Percentiles rank a stretch among this genome's conserved stretches.
These are phyloP conservation scores for Propsilocerus akamusi DNA, from an alignment of 1,140 invertebrate genomes.

Conservation along the genomic window DNA sequence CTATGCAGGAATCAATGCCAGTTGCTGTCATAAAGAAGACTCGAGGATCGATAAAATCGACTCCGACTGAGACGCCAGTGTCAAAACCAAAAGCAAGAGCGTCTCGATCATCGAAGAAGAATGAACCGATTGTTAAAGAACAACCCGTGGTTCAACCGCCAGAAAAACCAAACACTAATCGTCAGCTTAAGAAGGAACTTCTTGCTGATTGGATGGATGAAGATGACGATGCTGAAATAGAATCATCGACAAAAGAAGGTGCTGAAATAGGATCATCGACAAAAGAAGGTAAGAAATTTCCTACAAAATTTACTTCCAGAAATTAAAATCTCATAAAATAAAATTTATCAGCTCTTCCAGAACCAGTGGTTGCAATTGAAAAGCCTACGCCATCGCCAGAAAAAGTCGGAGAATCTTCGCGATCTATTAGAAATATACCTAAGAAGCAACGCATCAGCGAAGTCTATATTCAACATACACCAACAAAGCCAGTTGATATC, in stretches of 20 bases:
- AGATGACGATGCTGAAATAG: background rate
- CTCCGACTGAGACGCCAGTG: too few species aligned
- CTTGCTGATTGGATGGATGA: constrained; percentile 27
- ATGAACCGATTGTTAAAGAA: background rate
- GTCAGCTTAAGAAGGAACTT: constrained; percentile 29
- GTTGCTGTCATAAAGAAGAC: background rate
- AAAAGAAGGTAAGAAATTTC: too few species aligned
- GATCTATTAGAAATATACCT: background rate
- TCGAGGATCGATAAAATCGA: too few species aligned
- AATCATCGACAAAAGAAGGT: too few species aligned
- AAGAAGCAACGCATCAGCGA: background rate
- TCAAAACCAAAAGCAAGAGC: background rate
- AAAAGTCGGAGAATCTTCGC: background rate
- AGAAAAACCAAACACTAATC: constrained; percentile 26
- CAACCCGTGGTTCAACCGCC: background rate
- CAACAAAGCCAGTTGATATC: background rate
- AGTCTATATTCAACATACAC: background rate
- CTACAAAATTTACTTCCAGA: too few species aligned
- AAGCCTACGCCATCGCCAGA: background rate
- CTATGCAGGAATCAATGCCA: background rate
- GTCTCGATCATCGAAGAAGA: background rate
- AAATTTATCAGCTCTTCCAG: too few species aligned
- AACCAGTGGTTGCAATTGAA: background rate
- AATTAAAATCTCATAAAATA: too few species aligned
- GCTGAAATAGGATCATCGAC: too few species aligned